Conservation (phyloP, 2,888 invertebrate genomes). For the Drosophila longiperda region DNA sequence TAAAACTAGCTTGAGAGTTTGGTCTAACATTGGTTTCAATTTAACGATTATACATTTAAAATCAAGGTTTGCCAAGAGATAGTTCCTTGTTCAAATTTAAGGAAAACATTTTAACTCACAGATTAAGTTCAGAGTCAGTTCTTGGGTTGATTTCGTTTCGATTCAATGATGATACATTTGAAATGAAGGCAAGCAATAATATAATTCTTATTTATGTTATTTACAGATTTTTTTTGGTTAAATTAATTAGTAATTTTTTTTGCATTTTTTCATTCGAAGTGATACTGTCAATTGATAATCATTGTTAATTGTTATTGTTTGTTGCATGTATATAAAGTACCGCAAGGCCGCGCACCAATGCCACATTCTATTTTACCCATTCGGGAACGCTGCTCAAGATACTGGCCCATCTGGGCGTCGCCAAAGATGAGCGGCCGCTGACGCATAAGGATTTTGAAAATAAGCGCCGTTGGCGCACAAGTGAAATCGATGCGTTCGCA, state of each 20-base stretch:
- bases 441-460: slow-evolving; percentile 86
- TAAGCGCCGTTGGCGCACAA: slow-evolving; percentile 87
- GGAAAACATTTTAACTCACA: no score
- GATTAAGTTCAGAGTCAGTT: no score
- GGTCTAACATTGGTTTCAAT: not conserved
- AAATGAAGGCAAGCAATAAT: not conserved
- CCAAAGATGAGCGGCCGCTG: slow-evolving; percentile 88
- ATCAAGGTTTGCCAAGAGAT: no score
- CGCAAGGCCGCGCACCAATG: slow-evolving; percentile 75
- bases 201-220: no score
- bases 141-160: no score
- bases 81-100: no score
- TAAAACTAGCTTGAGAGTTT: not conserved
- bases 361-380: slow-evolving; percentile 91
- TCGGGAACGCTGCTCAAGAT: slow-evolving; percentile 93
- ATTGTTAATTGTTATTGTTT: slow-evolving; percentile 5
- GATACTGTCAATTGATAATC: not conserved
- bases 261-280: no score
- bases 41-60: not conserved
- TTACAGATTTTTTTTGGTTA: no score
- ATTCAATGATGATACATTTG: not conserved
- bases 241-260: no score
- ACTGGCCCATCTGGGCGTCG: slow-evolving; percentile 90
- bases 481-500: slow-evolving; percentile 91
- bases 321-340: slow-evolving; percentile 56